Base-by-base conservation (phyloP, 2,888 invertebrate genomes). In the Tiliacea citrago region DNA sequence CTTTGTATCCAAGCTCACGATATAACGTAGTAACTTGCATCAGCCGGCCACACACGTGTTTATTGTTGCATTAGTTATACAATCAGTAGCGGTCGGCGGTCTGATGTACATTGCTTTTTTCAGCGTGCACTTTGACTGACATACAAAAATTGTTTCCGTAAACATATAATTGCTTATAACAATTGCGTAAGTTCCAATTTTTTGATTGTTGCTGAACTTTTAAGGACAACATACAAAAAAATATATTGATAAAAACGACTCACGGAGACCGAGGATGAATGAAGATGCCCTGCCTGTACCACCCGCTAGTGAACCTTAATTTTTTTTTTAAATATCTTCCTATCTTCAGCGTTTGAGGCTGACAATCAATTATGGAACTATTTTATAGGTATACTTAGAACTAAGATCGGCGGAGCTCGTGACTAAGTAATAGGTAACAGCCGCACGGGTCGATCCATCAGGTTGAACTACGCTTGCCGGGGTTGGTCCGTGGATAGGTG, bases 11-110 rank as follows among this genome's bases (percentile, higher is more conserved):
- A 60, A 49, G 58, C 81, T 67, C 62, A 88, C 88, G 85, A 68
- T 87, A 88, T 51, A 67, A 73, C 80, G 55, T 60, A 67, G 62
- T 67, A 69, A 66, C 86, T 90, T 90, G 90, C 89, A 85, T 90
- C 89, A 90, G 86, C 88, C 86, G 75, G 29, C 49, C 60, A 35
- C 82, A 29, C 79, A 82, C 77, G 83, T 79, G 75, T 47, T 73
- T 16, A 29, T 16, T 62, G 16, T 72, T 63, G 63, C 58, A 66
- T 60, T 68, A 49, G 47, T 63, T 75, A 69, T 63, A 81, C 66
- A 82, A 75, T 75, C 29, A 69, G 51, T 49, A 68, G 47, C 63
- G 35, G 51, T 60, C 42, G 1, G 13, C 47, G 53, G 51, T 53
- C 45, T 55, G n/a, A 9, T 18, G 5, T 18, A 60, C 21, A 63